Conservation (phyloP, 1,140 invertebrate species). For the Drosophila takahashii region DNA sequence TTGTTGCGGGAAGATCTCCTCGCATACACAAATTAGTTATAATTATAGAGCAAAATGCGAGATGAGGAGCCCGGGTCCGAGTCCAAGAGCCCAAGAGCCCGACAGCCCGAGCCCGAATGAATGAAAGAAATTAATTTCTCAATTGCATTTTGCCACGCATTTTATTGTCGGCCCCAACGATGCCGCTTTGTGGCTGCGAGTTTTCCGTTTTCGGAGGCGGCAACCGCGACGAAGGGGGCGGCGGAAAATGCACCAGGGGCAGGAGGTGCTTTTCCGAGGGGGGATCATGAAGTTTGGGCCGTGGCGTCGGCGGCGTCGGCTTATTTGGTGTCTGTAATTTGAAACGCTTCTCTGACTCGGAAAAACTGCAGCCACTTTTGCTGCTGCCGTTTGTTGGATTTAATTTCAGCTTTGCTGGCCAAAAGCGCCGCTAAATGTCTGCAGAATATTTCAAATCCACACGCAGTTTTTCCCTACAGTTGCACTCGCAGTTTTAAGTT, state of each 20-base stretch:
- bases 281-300: constrained; percentile 20
- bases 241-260: constrained; percentile 2
- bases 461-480: constrained; percentile 61
- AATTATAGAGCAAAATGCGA: constrained; percentile 79
- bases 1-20: constrained; percentile 20
- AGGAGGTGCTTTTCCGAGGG: constrained; percentile 7
- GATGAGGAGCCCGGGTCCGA: constrained; percentile 13
- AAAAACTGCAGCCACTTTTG: constrained; percentile 60
- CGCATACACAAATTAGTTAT: constrained; percentile 80
- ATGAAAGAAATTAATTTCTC: constrained; percentile 81
- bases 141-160: constrained; percentile 83
- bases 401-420: constrained; percentile 58
- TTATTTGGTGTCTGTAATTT: constrained; percentile 84
- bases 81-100: constrained; percentile 2
- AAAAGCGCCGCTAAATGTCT: constrained; percentile 81
- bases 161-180: constrained; percentile 70
- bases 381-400: constrained; percentile 22
- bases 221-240: constrained; percentile 44
- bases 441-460: constrained; percentile 76
- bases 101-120: constrained; percentile 43
- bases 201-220: constrained; percentile 53
- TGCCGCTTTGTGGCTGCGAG: constrained; percentile 6
- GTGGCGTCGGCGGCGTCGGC: constrained; percentile 56
- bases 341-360: constrained; percentile 83
- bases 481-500: constrained; percentile 22